phyloP scores from a whole-genome alignment of 2,888 invertebrate genomes.

The Apamea anceps region DNA sequence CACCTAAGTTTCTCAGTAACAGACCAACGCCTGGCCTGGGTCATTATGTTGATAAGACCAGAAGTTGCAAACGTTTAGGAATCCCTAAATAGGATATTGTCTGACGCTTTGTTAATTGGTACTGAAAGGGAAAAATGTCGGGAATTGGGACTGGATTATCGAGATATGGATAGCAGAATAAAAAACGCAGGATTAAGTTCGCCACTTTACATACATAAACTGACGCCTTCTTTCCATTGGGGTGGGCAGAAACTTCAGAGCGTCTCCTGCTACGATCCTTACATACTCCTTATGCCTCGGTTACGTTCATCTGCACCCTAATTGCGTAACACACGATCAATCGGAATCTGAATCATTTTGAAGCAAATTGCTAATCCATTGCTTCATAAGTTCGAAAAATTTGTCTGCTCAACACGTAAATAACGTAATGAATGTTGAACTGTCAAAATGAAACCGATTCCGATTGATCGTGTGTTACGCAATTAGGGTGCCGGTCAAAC shows the following conservation, averaged over 20 bases:
- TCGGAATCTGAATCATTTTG: no score
- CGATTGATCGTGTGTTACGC: no score
- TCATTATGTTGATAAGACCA: conserved; percentile 22
- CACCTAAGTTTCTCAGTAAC: conserved; percentile 48
- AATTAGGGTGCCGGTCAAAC: no score
- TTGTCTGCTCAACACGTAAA: no score
- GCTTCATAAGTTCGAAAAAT: no score
- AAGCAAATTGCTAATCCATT: no score
- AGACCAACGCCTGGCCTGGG: conserved; percentile 28
- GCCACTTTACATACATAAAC: no score
- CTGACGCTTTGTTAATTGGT: not conserved
- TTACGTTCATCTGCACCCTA: not conserved
- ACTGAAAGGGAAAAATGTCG: not conserved
- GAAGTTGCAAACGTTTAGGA: conserved; percentile 11
- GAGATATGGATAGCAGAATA: not conserved
- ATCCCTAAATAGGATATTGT: not conserved
- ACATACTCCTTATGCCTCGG: not conserved
- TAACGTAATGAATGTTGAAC: no score
- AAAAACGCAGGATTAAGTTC: not conserved
- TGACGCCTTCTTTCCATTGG: not conserved
- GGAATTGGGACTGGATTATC: not conserved
- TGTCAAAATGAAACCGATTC: no score
- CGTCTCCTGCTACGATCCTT: no score
- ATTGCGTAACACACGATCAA: no score
- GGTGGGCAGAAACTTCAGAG: not conserved